Conservation (phyloP, 2,113 vertebrate genomes). For the Panurus biarmicus region DNA sequence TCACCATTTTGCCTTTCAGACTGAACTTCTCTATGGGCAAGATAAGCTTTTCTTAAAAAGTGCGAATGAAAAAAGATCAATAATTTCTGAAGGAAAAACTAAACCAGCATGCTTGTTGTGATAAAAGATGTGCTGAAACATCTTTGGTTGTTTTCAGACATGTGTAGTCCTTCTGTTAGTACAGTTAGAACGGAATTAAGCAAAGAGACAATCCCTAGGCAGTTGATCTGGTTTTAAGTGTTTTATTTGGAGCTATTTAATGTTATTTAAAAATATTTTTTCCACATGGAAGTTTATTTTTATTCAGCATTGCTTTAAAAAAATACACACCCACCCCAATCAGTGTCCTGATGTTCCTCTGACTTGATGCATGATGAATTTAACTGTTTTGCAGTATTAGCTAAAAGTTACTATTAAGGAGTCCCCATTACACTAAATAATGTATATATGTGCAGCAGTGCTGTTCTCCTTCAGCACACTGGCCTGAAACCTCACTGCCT, state of each 20-base stretch:
- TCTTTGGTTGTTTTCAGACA: background rate
- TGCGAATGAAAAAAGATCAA: background rate
- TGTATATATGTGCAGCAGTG: background rate
- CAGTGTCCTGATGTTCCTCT: background rate
- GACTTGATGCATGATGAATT: background rate
- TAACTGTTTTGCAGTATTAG: background rate
- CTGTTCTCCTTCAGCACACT: background rate
- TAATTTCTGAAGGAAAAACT: background rate
- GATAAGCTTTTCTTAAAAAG: background rate
- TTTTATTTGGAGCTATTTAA: background rate
- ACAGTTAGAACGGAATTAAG: background rate
- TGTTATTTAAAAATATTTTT: conserved; percentile 22
- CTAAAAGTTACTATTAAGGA: background rate
- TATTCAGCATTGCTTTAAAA: background rate
- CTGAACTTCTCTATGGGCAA: background rate
- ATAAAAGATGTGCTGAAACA: background rate
- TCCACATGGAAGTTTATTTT: conserved; percentile 2
- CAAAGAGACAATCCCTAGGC: background rate
- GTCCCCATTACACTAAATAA: background rate
- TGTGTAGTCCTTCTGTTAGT: background rate
- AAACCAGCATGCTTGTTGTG: background rate
- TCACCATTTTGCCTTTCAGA: background rate
- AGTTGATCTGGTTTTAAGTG: background rate
- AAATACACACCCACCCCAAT: background rate
- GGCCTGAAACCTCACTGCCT: background rate